phyloP scores from a whole-genome alignment of 2,797 vertebrate species.

The Pogonophryne albipinna region DNA sequence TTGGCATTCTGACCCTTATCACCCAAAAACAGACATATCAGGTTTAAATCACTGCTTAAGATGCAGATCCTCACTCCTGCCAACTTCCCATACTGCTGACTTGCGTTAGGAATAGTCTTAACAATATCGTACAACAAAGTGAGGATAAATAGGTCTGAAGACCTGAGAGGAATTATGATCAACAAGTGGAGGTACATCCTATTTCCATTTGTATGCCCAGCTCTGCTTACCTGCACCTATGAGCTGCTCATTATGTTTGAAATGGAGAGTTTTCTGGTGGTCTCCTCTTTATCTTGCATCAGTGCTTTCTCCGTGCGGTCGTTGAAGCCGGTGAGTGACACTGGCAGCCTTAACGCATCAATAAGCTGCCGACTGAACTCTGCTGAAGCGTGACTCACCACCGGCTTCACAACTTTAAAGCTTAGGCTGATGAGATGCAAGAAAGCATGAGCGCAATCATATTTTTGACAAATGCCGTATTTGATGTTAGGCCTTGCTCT shows the following conservation, averaged over 20 bases:
- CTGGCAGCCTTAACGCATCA: conserved; percentile 44
- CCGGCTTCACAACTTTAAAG: conserved; percentile 44
- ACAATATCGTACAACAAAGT: conserved; percentile 22
- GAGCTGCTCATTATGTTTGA: conserved; percentile 39
- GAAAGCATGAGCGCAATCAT: conserved; percentile 31
- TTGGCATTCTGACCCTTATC: conserved; percentile 21
- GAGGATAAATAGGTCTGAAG: conserved; percentile 28
- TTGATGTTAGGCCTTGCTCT: background rate
- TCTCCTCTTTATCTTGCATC: conserved; percentile 49
- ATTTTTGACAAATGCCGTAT: conserved; percentile 27
- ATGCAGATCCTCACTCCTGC: conserved; percentile 17
- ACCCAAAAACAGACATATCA: conserved; percentile 30
- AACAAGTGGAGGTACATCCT: conserved; percentile 4
- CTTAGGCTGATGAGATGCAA: conserved; percentile 43
- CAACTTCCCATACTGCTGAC: conserved; percentile 15
- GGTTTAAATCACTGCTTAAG: conserved; percentile 7
- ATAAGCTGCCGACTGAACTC: conserved; percentile 43
- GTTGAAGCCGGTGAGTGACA: conserved; percentile 45
- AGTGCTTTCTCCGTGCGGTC: conserved; percentile 28
- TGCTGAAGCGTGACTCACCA: conserved; percentile 45
- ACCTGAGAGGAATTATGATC: conserved; percentile 14
- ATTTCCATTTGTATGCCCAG: conserved; percentile 9
- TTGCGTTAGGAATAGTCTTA: conserved; percentile 17
- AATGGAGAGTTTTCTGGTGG: conserved; percentile 36
- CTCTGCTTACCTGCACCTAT: conserved; percentile 27